Base-by-base conservation (phyloP, 2,797 vertebrate genomes). In the Synanceia verrucosa region DNA sequence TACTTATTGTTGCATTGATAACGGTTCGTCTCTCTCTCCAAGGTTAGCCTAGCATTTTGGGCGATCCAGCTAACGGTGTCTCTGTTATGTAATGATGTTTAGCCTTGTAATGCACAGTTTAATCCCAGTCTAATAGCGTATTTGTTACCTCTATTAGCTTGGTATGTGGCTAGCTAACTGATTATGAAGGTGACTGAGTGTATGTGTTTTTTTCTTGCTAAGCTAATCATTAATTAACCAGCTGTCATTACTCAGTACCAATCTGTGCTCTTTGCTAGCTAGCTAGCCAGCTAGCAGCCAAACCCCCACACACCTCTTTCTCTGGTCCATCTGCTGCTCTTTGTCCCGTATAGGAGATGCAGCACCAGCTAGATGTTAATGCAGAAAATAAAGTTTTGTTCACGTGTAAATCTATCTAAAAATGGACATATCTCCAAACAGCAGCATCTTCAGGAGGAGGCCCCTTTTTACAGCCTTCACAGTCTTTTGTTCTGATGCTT, bases 1-100 rank as follows among this genome's bases (percentile, higher is more conserved):
- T 6, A 5, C 8, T 28, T 18, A 9, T 18, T 6, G 5, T 24
- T 8, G 0, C 6, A n/a, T 1, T 4, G 3, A 14, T 60, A 59
- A 41, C 18, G 14, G 21, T 65, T 8, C 19, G 16, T 73, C 39
- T 33, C 16, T 33, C 16, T 51, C 3, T 28, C 61, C 82, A 81
- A 86, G 80, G 87, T 87, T 86, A 84, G 76, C 71, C 36, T 63
- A 74, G 65, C 78, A 19, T 53, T 67, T n/a, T 9, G 23, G 36
- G 50, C 33, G 64, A 31, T 60, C 18, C 10, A 73, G 86, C 83
- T 76, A 81, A 66, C 63, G 62, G 52, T 41, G 4, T 21, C 34
- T 28, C 10, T 37, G 41, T 91, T 90, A 89, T 89, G 81, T 84
- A 90, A 90, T 72, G 83, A 81, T 73, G 84, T 69, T 51, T 18